Conservation (phyloP, 2,888 invertebrate genomes). For the Ophion ventricosus region DNA sequence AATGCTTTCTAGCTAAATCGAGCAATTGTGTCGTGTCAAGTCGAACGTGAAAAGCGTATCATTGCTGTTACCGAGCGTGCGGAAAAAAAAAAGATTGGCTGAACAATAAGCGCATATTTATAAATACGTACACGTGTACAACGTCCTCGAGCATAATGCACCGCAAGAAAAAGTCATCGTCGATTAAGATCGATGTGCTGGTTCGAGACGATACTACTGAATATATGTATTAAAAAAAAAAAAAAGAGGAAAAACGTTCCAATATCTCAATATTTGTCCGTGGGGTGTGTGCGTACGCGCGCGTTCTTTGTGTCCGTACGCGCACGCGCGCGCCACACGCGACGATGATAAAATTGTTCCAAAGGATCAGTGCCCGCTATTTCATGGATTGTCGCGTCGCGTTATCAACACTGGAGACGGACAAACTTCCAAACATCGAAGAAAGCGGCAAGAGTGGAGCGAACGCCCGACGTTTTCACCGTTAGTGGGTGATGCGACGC, state of each 20-base stretch:
- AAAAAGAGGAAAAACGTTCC: background rate
- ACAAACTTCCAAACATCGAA: conserved; percentile 33
- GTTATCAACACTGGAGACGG: conserved; percentile 14
- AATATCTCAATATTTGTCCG: background rate
- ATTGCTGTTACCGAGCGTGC: conserved; percentile 39
- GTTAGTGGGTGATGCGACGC: conserved; percentile 44
- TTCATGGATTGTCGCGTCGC: conserved; percentile 19
- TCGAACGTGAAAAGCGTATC: conserved; percentile 48
- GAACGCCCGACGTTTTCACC: conserved; percentile 17
- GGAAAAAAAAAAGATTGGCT: conserved; percentile 25
- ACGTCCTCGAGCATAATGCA: conserved; percentile 68
- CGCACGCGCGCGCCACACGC: no score
- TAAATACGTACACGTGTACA: conserved; percentile 67
- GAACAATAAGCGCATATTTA: conserved; percentile 63
- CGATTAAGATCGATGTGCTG: conserved; percentile 66
- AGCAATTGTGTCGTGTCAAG: conserved; percentile 21
- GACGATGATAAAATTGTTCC: conserved; percentile 20
- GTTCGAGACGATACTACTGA: conserved; percentile 64
- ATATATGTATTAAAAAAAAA: conserved; percentile 18
- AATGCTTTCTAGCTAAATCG: conserved; percentile 7
- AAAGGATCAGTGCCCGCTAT: background rate
- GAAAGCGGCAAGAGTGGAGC: conserved; percentile 36
- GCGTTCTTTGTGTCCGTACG: no score
- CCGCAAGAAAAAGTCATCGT: conserved; percentile 68
- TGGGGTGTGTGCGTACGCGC: background rate